phyloP scores from a whole-genome alignment of 2,888 invertebrate genomes.

The Halocaridina rubra region DNA sequence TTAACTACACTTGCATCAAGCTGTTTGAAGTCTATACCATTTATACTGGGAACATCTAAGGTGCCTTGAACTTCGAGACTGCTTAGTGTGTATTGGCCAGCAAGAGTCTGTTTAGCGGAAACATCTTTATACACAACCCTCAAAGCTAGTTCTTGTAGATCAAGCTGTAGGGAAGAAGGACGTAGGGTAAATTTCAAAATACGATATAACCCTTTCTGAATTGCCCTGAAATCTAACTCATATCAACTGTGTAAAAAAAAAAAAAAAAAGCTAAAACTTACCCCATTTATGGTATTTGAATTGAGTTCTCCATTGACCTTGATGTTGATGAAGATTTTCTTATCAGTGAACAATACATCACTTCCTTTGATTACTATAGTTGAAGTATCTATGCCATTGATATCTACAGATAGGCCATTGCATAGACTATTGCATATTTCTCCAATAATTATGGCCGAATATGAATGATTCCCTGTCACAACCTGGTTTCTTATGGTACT shows the following conservation, averaged over 20 bases:
- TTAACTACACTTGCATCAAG: background rate
- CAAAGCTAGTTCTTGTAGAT: background rate
- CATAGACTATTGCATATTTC: background rate
- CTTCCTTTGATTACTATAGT: conserved; percentile 17
- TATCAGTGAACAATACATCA: conserved; percentile 9
- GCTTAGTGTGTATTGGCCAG: background rate
- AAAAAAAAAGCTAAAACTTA: background rate
- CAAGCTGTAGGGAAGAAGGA: background rate
- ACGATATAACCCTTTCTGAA: too few relatives aligned
- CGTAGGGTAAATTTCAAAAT: too few relatives aligned
- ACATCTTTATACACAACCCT: conserved; percentile 16
- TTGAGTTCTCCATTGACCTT: background rate
- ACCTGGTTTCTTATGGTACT: conserved; percentile 9
- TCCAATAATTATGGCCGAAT: background rate
- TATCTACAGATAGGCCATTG: background rate
- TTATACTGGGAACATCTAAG: conserved; percentile 13
- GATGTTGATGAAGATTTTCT: conserved; percentile 2
- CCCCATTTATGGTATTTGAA: conserved; percentile 20
- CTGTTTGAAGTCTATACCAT: background rate
- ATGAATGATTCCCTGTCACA: conserved; percentile 12
- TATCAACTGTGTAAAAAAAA: too few relatives aligned
- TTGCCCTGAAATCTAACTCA: too few relatives aligned
- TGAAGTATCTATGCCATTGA: conserved; percentile 18
- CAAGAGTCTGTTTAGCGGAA: background rate
- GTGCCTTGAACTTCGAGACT: conserved; percentile 6